These are phyloP conservation scores for Cottoperca gobio DNA, from an alignment of 2,797 vertebrate genomes.

Conservation along the genomic window DNA sequence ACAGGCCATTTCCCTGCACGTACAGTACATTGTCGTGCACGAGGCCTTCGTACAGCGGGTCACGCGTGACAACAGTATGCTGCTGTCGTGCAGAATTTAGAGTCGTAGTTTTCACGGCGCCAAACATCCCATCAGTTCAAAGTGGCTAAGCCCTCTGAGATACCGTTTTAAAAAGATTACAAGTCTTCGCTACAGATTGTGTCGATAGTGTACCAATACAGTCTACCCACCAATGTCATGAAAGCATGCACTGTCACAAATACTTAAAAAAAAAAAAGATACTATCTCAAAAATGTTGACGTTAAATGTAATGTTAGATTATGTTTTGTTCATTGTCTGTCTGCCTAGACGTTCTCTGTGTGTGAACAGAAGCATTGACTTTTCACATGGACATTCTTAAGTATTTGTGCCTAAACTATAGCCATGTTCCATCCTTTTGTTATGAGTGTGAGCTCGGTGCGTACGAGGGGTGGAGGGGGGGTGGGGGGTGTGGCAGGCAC, in stretches of 20 bases:
- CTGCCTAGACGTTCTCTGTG: conserved; percentile 85
- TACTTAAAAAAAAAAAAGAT: conserved; percentile 84
- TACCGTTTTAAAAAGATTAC: conserved; percentile 64
- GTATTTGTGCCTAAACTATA: conserved; percentile 94
- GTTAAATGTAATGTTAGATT: conserved; percentile 91
- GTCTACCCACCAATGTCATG: conserved; percentile 78
- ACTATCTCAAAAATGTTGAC: conserved; percentile 86
- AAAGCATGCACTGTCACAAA: conserved; percentile 92
- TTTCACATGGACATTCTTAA: conserved; percentile 87
- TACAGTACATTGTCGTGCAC: conserved; percentile 22
- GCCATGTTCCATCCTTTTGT: conserved; percentile 84
- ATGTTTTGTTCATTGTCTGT: conserved; percentile 87
- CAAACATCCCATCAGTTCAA: conserved; percentile 59
- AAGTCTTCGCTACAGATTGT: conserved; percentile 73
- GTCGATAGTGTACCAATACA: conserved; percentile 82
- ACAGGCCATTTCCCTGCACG: conserved; percentile 21
- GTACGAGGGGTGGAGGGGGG: conserved; percentile 11
- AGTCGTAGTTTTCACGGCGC: conserved; percentile 51
- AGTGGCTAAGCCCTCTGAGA: conserved; percentile 75
- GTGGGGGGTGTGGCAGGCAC: conserved; percentile 62
- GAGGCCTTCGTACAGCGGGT: conserved; percentile 27
- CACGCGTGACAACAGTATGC: conserved; percentile 20
- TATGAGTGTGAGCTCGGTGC: conserved; percentile 76
- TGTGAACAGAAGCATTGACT: conserved; percentile 84
- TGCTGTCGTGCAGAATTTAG: conserved; percentile 17